Base-by-base conservation (phyloP, 92 coral and sea anemone genomes). In the Virgularia gustaviana region DNA sequence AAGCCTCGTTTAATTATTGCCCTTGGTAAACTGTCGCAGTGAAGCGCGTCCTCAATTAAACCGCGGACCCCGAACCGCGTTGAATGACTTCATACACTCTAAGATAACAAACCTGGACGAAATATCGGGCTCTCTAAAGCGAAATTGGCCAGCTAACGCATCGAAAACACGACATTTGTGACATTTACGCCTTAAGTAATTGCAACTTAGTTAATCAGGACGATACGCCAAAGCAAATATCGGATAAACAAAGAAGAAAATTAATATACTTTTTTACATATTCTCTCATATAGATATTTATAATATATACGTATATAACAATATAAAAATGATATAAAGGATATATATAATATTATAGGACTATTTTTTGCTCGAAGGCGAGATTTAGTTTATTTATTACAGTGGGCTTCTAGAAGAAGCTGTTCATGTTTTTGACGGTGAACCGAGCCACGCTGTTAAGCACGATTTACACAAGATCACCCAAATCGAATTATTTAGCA, bases 1-100 rank as follows among this genome's bases (percentile, higher is more conserved):
- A 43, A 66, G 73, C 57, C 39, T 45, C 19, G 36, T 66, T 66
- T 66, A 47, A 66, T 66, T 64, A 25, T 38, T 66, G 49, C 30
- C 47, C 19, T 45, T 43, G 37, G 38, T 47, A 44, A 8, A 47
- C 57, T 27, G 57, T 20, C 57, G 49, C 73, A 41, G 23, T 6
- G 34, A 45, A 42, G 35, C n/a, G 43, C 39, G 33, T 34, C 19
- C 28, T 23, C 33, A 41, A 13, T 0, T 34, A 33, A 43, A 22
- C 36, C 65, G 44, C 18, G 2, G 16, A 5, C 3, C 39, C 22
- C 32, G 43, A 15, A 36, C 18, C 19, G 36, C 8, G 45, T 39
- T 7, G 45, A 39, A 39, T 39, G 45, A 39, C 45, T 8, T 15
- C 9, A 15, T 15, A 39, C 8, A 39, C n/a, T n/a, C n/a, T n/a